These are phyloP conservation scores for Dicentrarchus labrax DNA, from an alignment of 2,113 vertebrate species.

Conservation along the genomic window DNA sequence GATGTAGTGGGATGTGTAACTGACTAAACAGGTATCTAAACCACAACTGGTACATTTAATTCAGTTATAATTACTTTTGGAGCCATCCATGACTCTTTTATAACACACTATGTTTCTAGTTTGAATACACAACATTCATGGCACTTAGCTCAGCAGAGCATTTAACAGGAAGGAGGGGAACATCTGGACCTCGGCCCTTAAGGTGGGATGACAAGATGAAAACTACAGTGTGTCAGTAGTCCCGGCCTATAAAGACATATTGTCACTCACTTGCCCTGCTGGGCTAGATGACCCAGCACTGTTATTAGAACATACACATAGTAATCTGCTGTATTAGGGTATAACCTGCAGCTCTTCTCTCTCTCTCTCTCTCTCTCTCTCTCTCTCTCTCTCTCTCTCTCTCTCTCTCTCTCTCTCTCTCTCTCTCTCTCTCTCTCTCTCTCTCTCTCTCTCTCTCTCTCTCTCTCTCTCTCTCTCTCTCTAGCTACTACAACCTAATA, in stretches of 20 bases:
- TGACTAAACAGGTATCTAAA: not conserved
- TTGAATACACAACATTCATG: not conserved
- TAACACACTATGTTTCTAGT: too few species aligned
- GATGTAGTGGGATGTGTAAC: not conserved
- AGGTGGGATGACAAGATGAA: not conserved
- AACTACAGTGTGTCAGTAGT: not conserved
- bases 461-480: too few species aligned
- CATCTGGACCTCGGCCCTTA: constrained; percentile 13
- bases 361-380: too few species aligned
- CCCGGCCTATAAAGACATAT: not conserved
- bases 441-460: too few species aligned
- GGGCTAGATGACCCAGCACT: not conserved
- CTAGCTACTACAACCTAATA: too few species aligned
- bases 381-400: too few species aligned
- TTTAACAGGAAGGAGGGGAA: not conserved
- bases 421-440: too few species aligned
- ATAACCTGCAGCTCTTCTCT: too few species aligned
- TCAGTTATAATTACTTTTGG: not conserved
- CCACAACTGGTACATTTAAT: not conserved
- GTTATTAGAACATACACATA: not conserved
- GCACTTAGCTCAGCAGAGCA: not conserved
- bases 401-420: too few species aligned
- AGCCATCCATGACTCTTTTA: not conserved
- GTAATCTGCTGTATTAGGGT: not conserved
- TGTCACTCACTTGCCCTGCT: not conserved